These are phyloP conservation scores for Microtus richardsoni DNA, from an alignment of 2,113 vertebrate genomes.

Conservation along the genomic window DNA sequence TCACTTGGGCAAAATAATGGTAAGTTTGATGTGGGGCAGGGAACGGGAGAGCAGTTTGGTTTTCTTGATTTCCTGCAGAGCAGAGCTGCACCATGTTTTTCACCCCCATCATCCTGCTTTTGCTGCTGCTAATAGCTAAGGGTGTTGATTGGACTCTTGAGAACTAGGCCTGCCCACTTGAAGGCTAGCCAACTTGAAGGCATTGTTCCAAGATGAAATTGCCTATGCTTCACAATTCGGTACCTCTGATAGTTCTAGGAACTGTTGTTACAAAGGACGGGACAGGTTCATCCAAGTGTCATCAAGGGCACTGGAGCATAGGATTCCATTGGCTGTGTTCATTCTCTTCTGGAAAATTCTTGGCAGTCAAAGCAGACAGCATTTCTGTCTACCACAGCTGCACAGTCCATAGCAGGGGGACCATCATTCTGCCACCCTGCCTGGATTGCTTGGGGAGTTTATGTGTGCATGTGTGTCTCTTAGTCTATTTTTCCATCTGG, in stretches of 20 bases:
- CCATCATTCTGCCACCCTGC: slow-evolving; percentile 22
- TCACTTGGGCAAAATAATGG: neutral
- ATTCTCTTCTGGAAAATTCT: slow-evolving; percentile 63
- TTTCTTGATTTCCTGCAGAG: neutral
- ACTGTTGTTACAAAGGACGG: neutral
- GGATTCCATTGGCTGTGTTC: slow-evolving; percentile 61
- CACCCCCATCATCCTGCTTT: neutral
- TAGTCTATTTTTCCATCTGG: slow-evolving; percentile 77
- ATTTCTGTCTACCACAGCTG: slow-evolving; percentile 69
- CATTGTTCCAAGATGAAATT: slow-evolving; percentile 31
- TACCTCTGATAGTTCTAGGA: neutral
- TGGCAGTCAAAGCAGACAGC: slow-evolving; percentile 55
- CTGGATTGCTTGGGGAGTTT: slow-evolving; percentile 28
- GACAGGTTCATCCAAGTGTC: slow-evolving; percentile 38
- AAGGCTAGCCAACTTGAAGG: neutral
- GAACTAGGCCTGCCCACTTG: neutral
- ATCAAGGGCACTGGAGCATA: neutral
- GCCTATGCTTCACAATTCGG: neutral
- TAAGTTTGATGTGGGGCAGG: neutral
- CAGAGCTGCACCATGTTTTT: neutral
- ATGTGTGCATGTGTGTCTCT: slow-evolving; percentile 61
- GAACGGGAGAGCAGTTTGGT: neutral
- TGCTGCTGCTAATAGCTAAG: neutral
- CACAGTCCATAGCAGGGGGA: slow-evolving; percentile 24
- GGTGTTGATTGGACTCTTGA: neutral